These are phyloP conservation scores for Drosophila ananassae DNA, from an alignment of 1,140 invertebrate genomes.

Conservation along the genomic window DNA sequence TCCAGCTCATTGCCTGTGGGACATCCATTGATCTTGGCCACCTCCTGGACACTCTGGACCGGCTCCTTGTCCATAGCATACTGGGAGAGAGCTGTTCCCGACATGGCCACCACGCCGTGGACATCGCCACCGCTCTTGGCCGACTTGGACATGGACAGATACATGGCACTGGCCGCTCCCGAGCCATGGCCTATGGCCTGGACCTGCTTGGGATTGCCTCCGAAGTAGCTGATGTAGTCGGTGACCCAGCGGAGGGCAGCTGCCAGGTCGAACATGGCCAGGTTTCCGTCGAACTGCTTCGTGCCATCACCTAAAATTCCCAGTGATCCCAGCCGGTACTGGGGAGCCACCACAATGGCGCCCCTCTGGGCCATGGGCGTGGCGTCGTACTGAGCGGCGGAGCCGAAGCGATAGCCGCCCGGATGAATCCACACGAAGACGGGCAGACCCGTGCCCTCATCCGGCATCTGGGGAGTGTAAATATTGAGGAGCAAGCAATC, in stretches of 20 bases:
- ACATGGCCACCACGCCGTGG: conserved; percentile 88
- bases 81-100: conserved; percentile 87
- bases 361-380: conserved; percentile 87
- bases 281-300: conserved; percentile 88
- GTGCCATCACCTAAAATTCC: conserved; percentile 89
- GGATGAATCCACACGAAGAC: conserved; percentile 88
- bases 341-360: conserved; percentile 91
- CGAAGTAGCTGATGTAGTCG: conserved; percentile 88
- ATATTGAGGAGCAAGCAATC: conserved; percentile 92
- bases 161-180: conserved; percentile 87
- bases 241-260: conserved; percentile 88
- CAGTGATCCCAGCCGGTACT: conserved; percentile 92
- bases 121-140: conserved; percentile 85
- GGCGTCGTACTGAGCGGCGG: conserved; percentile 88
- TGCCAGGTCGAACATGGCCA: conserved; percentile 89
- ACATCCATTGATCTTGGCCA: conserved; percentile 86
- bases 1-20: conserved; percentile 84
- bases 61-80: conserved; percentile 87
- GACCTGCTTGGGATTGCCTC: conserved; percentile 88
- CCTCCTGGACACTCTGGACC: conserved; percentile 84
- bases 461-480: conserved; percentile 88
- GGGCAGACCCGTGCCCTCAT: conserved; percentile 85
- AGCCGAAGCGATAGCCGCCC: conserved; percentile 87
- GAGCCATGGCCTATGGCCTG: conserved; percentile 89
- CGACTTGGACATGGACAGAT: conserved; percentile 86